phyloP scores from a whole-genome alignment of 2,888 invertebrate species.

The Mythimna albipuncta region DNA sequence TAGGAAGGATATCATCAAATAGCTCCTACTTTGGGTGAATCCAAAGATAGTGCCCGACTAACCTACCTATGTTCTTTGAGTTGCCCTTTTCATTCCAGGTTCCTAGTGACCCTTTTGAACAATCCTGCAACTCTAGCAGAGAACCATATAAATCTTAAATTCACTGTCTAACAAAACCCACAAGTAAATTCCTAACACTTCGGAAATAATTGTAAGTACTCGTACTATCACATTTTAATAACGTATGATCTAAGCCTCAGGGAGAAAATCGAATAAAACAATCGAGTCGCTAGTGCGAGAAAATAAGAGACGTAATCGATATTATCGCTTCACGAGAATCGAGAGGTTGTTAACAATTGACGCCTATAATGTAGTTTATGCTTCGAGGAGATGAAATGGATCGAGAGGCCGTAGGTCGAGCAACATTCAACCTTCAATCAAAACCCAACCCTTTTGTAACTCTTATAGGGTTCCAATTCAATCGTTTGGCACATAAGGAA shows the following conservation, averaged over 20 bases:
- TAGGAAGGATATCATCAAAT: background rate
- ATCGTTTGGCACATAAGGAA: slow-evolving; percentile 67
- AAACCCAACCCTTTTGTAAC: slow-evolving; percentile 58
- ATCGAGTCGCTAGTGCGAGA: slow-evolving; percentile 84
- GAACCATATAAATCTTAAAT: background rate
- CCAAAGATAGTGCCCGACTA: background rate
- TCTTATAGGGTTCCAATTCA: slow-evolving; percentile 69
- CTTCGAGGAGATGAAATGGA: slow-evolving; percentile 87
- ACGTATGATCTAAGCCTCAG: slow-evolving; percentile 73
- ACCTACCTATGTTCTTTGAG: background rate
- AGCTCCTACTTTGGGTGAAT: no score
- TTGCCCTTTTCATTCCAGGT: no score
- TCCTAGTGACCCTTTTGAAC: no score
- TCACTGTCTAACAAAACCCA: background rate
- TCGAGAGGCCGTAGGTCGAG: slow-evolving; percentile 87
- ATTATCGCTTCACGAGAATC: slow-evolving; percentile 88
- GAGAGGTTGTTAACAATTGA: slow-evolving; percentile 89
- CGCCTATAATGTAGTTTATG: slow-evolving; percentile 88
- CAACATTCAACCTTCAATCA: slow-evolving; percentile 48
- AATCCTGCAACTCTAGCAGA: no score
- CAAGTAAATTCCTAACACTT: slow-evolving; percentile 18
- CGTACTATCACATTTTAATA: slow-evolving; percentile 58
- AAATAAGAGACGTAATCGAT: slow-evolving; percentile 87
- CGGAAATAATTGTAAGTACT: slow-evolving; percentile 64
- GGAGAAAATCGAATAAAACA: slow-evolving; percentile 84